phyloP scores from a whole-genome alignment of 2,113 vertebrate species.

The Tragelaphus strepsiceros region DNA sequence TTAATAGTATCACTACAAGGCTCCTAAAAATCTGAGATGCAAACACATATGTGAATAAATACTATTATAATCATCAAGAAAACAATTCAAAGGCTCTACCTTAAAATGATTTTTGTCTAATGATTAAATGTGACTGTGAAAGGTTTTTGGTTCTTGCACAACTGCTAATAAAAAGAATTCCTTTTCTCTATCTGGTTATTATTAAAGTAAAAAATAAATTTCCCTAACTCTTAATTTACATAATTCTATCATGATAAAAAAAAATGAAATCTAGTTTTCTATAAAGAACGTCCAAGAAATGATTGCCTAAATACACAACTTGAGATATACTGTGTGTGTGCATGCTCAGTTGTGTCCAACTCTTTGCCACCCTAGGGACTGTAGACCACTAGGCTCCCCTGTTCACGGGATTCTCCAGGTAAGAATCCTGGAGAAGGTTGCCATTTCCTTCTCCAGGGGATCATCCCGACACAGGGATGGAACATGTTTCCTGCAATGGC shows the following conservation, averaged over 20 bases:
- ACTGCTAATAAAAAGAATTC: not conserved
- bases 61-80: not conserved
- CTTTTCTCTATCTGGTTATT: not conserved
- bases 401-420: not conserved
- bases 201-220: slow-evolving; percentile 2
- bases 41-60: not conserved
- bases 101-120: not conserved
- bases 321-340: not conserved
- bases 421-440: not conserved
- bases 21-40: slow-evolving; percentile 12
- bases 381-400: not conserved
- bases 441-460: not conserved
- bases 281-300: not conserved
- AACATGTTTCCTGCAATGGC: not conserved
- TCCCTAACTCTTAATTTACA: not conserved
- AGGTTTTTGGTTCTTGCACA: not conserved
- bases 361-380: not conserved
- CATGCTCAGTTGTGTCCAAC: not conserved
- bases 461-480: not conserved
- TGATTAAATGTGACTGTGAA: not conserved
- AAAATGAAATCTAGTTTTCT: not conserved
- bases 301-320: not conserved
- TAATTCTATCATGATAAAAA: not conserved
- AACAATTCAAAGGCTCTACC: not conserved
- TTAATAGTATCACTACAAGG: not conserved